Evolutionary conservation across 1,140 invertebrate species (phyloP), one percentile per base, ranked within the genome.

Genomic region (Calosoma granatense): DNA sequence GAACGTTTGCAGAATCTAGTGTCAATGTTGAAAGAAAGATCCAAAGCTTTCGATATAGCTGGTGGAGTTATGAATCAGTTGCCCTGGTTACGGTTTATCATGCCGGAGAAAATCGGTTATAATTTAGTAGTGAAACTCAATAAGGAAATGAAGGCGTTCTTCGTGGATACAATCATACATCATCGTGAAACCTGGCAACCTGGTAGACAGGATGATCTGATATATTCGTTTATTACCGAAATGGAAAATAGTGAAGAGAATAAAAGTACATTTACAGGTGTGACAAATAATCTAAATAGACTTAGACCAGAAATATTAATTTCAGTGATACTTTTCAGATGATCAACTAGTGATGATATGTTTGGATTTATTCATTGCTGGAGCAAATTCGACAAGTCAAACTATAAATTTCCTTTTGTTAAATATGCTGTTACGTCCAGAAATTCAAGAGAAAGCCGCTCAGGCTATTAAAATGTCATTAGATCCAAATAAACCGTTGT

Each of bases 221-320:
- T 93, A 43, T 88, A 89, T 64, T 79, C 83, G 26, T 92, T 85
- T 66, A 73, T 93, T 2, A 72, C 79, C 36, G 81, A 89, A 74
- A 85, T 89, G 76, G 68, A 70, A 12, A 70, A 72, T 57, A 65
- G 64, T 1, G 65, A 71, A 1, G 68, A 71, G 14, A 30, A 14
- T 20, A 63, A 69, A 6, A 76, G 74, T 12, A n/a, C n/a, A n/a
- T 89, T 85, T 60, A 81, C 78, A 55, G 79, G 82, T 84, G 73
- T 68, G 59, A 15, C 36, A 64, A 15, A 51, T 51, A 15, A 15
- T 15, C 4, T 15, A 6, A 9, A n/a, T 15, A 14, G 30, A 51
- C 56, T 36, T 9, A 51, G 60, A 20, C 11, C 14, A 11, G 15
- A 12, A 61, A 61, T 51, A 15, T 57, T 21, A 20, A 17, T 53